These are phyloP conservation scores for Molorchus minor DNA, from an alignment of 2,888 invertebrate species.

Conservation along the genomic window DNA sequence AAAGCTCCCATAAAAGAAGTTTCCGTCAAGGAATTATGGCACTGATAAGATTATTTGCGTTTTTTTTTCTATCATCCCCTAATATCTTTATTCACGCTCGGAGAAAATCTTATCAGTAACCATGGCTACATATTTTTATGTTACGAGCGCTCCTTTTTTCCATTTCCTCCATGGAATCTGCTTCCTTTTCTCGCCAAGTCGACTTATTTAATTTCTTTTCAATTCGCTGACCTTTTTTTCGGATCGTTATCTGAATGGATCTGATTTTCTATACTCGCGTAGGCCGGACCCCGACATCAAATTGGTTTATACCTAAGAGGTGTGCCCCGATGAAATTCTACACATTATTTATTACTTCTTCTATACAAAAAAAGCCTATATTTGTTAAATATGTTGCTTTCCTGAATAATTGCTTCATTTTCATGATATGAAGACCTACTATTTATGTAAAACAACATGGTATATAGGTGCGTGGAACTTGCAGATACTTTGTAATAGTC, in stretches of 20 bases:
- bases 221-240: constrained; percentile 7
- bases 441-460: too few relatives aligned
- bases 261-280: constrained; percentile 5
- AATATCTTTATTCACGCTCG: constrained; percentile 23
- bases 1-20: constrained; percentile 1
- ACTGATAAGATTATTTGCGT: constrained; percentile 15
- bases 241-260: constrained; percentile 4
- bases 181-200: constrained; percentile 21
- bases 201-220: constrained; percentile 24
- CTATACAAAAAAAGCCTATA: too few relatives aligned
- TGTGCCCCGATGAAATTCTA: too few relatives aligned
- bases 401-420: too few relatives aligned
- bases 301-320: too few relatives aligned
- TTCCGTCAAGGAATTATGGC: constrained; percentile 8
- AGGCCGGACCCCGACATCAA: too few relatives aligned
- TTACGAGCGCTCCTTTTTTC: constrained; percentile 5
- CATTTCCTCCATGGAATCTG: constrained; percentile 7
- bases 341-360: too few relatives aligned
- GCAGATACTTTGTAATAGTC: too few relatives aligned
- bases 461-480: too few relatives aligned
- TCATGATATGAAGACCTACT: too few relatives aligned
- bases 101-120: constrained; percentile 14
- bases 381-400: too few relatives aligned
- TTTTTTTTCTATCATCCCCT: constrained; percentile 12
- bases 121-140: constrained; percentile 17